Percentiles rank a stretch among this genome's conserved stretches.
Conservation (phyloP, 2,888 invertebrate species). For the Netelia inedita region DNA sequence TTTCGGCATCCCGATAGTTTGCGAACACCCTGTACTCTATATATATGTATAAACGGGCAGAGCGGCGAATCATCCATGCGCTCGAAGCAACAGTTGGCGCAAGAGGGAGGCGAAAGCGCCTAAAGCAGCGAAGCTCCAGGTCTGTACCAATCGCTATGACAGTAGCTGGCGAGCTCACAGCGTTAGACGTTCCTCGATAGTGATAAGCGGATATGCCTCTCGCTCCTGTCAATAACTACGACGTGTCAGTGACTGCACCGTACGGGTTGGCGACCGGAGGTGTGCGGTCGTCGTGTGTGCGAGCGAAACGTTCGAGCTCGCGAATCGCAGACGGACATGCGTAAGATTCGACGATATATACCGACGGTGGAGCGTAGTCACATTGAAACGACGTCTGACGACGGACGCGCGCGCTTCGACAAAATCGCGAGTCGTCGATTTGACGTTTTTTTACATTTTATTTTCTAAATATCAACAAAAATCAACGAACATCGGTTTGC, state of each 20-base stretch:
- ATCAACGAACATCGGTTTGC: not conserved
- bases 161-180: constrained; percentile 18
- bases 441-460: not conserved
- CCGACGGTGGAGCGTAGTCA: constrained; percentile 74
- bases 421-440: constrained; percentile 12
- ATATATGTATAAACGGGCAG: not conserved
- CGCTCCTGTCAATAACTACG: constrained; percentile 18
- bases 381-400: constrained; percentile 77
- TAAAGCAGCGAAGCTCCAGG: not conserved
- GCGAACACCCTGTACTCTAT: not conserved
- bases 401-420: constrained; percentile 72
- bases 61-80: constrained; percentile 41
- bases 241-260: constrained; percentile 22
- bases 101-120: constrained; percentile 27
- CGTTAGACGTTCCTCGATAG: not conserved
- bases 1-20: not conserved
- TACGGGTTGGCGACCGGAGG: not conserved
- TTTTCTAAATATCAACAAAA: not conserved
- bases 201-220: not conserved
- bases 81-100: constrained; percentile 78
- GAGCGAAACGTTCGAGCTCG: constrained; percentile 48
- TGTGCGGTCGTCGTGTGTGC: constrained; percentile 15
- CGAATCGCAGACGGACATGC: constrained; percentile 76
- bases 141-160: not conserved
- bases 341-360: constrained; percentile 77